Conservation (phyloP, 2,113 vertebrate species). For the Myotis yumanensis region DNA sequence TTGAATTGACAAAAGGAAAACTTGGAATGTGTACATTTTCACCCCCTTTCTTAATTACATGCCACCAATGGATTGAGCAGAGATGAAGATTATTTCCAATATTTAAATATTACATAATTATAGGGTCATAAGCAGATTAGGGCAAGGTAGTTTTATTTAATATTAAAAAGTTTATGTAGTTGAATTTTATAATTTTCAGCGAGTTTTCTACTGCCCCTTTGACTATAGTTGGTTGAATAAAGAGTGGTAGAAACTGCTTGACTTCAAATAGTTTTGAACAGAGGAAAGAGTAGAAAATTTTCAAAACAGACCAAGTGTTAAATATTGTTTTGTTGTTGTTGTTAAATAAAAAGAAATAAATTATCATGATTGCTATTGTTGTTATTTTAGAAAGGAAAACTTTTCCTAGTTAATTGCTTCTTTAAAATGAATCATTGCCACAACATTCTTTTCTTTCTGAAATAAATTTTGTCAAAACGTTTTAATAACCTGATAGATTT, state of each 20-base stretch:
- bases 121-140: background rate
- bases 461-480: slow-evolving; percentile 46
- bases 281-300: background rate
- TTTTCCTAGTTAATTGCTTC: slow-evolving; percentile 23
- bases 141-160: slow-evolving; percentile 44
- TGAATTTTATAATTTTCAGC: slow-evolving; percentile 44
- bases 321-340: background rate
- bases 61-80: background rate
- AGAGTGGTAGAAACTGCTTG: background rate
- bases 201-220: slow-evolving; percentile 5
- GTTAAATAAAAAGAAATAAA: background rate
- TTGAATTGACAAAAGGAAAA: background rate
- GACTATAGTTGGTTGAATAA: background rate
- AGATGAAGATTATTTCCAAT: slow-evolving; percentile 32
- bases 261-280: background rate
- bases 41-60: slow-evolving; percentile 8
- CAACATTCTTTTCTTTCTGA: background rate
- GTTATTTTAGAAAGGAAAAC: background rate
- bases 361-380: background rate
- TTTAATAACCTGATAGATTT: slow-evolving; percentile 35
- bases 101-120: slow-evolving; percentile 50
- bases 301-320: background rate
- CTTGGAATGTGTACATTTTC: background rate
- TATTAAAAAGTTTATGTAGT: slow-evolving; percentile 47
- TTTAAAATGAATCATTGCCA: slow-evolving; percentile 4